Conservation (phyloP, 2,888 invertebrate species). For the Nomada ruficornis region DNA sequence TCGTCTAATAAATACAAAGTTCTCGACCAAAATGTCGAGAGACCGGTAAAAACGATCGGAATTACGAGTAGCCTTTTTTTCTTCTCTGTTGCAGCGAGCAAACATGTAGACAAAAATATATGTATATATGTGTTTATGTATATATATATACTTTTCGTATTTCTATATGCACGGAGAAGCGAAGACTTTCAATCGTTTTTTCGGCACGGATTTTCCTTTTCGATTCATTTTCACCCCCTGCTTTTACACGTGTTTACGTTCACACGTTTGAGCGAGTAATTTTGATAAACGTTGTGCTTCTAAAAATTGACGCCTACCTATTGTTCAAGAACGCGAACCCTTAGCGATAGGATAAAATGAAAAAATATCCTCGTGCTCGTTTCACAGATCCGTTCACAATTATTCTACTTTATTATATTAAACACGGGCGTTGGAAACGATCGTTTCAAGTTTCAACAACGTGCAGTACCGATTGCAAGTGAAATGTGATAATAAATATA, state of each 20-base stretch:
- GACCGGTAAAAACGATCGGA: slow-evolving; percentile 54
- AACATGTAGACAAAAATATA: slow-evolving; percentile 61
- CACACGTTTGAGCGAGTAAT: background rate
- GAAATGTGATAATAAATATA: no score
- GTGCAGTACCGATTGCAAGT: no score
- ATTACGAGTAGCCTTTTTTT: slow-evolving; percentile 28
- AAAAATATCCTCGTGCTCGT: background rate
- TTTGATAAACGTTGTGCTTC: background rate
- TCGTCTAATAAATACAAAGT: slow-evolving; percentile 50
- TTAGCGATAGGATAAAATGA: background rate
- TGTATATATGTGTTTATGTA: slow-evolving; percentile 31
- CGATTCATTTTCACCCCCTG: background rate
- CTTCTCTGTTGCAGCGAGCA: slow-evolving; percentile 36
- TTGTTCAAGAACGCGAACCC: background rate
- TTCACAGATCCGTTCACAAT: background rate
- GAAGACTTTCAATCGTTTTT: slow-evolving; percentile 56
- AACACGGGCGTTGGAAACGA: no score
- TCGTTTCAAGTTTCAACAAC: no score
- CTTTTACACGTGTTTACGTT: slow-evolving; percentile 16
- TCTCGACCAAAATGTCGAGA: slow-evolving; percentile 40
- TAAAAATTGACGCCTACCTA: no score
- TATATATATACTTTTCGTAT: slow-evolving; percentile 12
- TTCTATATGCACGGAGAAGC: slow-evolving; percentile 44
- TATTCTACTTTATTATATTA: no score
- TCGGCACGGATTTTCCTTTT: slow-evolving; percentile 37